Evolutionary conservation across 2,113 vertebrate species (phyloP), one percentile per base, ranked within the genome.

Genomic region (Dicaeum eximium): DNA sequence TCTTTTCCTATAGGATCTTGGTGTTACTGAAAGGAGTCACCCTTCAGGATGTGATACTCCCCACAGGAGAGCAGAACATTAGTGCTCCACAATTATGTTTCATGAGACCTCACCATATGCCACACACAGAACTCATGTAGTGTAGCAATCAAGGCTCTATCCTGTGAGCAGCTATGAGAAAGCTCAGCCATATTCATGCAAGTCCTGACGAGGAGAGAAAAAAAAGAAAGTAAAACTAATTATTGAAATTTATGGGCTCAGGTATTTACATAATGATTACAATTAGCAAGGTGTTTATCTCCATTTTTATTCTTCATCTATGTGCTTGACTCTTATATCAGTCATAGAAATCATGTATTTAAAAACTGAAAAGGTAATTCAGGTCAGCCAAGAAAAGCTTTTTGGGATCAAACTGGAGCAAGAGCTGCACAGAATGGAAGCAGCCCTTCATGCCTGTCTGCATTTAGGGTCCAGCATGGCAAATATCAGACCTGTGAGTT

Each of bases 1-100:
- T 61, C 37, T 83, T 54, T 93, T 85, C 66, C 80, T 58, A 74
- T n/a, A 62, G 85, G 53, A 88, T 92, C 87, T 51, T 56, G 44
- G 65, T 50, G 88, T 60, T 64, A 62, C 67, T 82, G 81, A 90
- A 67, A 57, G 66, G 25, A 91, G 44, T 66, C 58, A n/a, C 81
- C 74, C 86, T n/a, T 47, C 12, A 20, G 65, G 77, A 67, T 70
- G 77, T 15, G 73, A 74, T 67, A 23, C 28, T 81, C 88, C 60
- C 86, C 3, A 22, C 71, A 92, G 93, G 71, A 93, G 50, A 81
- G 66, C 51, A 40, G 61, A 88, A 50, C 53, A 17, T 65, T 50
- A 73, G 38, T 60, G 74, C 56, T 84, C 93, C 15, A 50, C 79
- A 37, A 30, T 69, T 60, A 69, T 4, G 38, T 56, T 61, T 83